Percentiles rank a stretch among this genome's conserved stretches.
phyloP scores from a whole-genome alignment of 2,888 invertebrate species.

The Axea sp. region DNA sequence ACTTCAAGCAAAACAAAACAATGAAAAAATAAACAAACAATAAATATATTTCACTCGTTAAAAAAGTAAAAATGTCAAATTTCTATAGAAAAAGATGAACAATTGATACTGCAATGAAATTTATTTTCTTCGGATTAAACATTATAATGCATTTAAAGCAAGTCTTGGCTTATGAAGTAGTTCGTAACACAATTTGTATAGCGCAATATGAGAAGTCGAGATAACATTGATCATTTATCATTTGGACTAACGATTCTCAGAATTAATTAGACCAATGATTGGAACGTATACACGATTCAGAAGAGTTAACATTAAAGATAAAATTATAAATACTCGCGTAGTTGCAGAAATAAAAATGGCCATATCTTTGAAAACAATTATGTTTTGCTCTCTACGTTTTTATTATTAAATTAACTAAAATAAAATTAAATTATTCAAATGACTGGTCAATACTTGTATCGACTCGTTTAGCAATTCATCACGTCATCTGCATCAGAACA shows the following conservation, averaged over 20 bases:
- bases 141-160: slow-evolving; percentile 32
- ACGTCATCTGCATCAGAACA: too few species aligned
- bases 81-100: too few species aligned
- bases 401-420: too few species aligned
- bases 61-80: too few species aligned
- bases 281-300: slow-evolving; percentile 55
- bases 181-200: slow-evolving; percentile 55
- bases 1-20: too few species aligned
- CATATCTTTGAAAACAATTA: slow-evolving; percentile 34
- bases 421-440: not conserved
- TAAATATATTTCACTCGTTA: too few species aligned
- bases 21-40: too few species aligned
- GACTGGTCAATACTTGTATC: too few species aligned
- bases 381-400: too few species aligned
- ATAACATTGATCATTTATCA: slow-evolving; percentile 67
- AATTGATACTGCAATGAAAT: too few species aligned
- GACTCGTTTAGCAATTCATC: too few species aligned
- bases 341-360: slow-evolving; percentile 34
- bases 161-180: slow-evolving; percentile 39
- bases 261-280: slow-evolving; percentile 66
- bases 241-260: slow-evolving; percentile 65
- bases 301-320: slow-evolving; percentile 46
- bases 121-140: too few species aligned
- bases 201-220: slow-evolving; percentile 53
- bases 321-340: slow-evolving; percentile 51